These are phyloP conservation scores for Linhomoeus sp. DNA, from an alignment of 2,888 invertebrate species.

Conservation along the genomic window DNA sequence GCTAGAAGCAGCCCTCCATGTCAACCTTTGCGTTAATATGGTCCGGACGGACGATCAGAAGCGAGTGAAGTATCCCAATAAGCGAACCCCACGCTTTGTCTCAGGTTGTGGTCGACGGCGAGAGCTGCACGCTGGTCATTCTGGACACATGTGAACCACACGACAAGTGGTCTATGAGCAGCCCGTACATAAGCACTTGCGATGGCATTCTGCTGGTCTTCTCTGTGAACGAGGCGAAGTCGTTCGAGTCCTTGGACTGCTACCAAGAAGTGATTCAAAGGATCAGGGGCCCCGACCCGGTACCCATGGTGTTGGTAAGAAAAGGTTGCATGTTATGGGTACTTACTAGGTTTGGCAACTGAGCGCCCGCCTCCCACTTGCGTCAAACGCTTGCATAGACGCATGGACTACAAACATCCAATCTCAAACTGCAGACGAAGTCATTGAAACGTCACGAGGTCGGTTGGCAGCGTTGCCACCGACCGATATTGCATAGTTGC, in stretches of 20 bases:
- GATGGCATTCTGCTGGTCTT: constrained; percentile 67
- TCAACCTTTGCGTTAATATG: too few species aligned
- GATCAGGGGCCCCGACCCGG: constrained; percentile 97
- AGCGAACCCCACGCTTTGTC: not conserved
- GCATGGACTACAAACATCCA: too few species aligned
- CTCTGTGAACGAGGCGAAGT: constrained; percentile 93
- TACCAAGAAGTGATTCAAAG: constrained; percentile 51
- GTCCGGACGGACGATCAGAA: too few species aligned
- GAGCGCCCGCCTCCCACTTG: too few species aligned
- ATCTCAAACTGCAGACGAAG: too few species aligned
- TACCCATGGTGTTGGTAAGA: constrained; percentile 62
- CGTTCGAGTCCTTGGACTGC: constrained; percentile 66
- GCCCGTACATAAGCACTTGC: constrained; percentile 91
- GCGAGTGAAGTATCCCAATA: not conserved
- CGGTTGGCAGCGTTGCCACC: too few species aligned
- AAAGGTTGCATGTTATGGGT: too few species aligned
- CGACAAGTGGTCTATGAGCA: constrained; percentile 93
- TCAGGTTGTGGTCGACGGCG: constrained; percentile 62
- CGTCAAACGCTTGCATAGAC: too few species aligned
- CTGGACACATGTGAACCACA: constrained; percentile 98
- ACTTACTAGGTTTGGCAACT: too few species aligned
- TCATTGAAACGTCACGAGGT: too few species aligned
- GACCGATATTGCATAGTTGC: too few species aligned
- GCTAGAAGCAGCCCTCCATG: too few species aligned
- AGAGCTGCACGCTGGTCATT: constrained; percentile 93